Percentiles rank a stretch among this genome's conserved stretches.
phyloP scores from a whole-genome alignment of 2,888 invertebrate genomes.

The Labia minor region DNA sequence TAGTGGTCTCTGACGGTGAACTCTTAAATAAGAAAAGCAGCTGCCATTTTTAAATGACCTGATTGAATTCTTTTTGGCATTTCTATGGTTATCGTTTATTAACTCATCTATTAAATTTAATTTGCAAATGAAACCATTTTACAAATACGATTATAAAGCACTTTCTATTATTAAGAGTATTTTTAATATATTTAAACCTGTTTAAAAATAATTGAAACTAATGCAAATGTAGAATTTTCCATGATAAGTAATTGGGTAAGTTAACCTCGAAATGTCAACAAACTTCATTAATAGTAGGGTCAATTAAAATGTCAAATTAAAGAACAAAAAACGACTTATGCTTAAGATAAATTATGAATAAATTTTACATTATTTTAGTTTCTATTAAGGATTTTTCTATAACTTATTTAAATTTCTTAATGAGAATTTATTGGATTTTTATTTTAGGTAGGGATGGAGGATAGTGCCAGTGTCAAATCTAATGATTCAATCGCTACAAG shows the following conservation, averaged over 20 bases:
- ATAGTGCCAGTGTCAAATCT: slow-evolving; percentile 54
- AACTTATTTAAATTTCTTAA: background rate
- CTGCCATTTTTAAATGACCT: too few relatives aligned
- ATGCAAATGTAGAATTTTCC: background rate
- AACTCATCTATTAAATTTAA: background rate
- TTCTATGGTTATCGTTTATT: background rate
- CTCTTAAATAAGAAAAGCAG: too few relatives aligned
- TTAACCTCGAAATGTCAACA: background rate
- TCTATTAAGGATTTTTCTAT: background rate
- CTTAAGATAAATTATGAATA: background rate
- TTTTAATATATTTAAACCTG: background rate
- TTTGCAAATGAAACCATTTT: slow-evolving; percentile 1
- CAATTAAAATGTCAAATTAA: background rate
- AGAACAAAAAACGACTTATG: background rate
- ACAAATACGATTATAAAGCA: background rate
- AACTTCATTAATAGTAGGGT: too few relatives aligned
- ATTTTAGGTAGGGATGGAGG: slow-evolving; percentile 46
- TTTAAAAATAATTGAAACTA: background rate
- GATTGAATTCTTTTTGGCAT: background rate
- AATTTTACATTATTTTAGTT: background rate
- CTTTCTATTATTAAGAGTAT: background rate
- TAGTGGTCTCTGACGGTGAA: too few relatives aligned
- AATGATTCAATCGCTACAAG: slow-evolving; percentile 56
- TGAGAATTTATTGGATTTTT: background rate
- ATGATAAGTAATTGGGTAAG: background rate